phyloP scores from a whole-genome alignment of 1,140 invertebrate genomes.

The Drosophila nigrodunni region DNA sequence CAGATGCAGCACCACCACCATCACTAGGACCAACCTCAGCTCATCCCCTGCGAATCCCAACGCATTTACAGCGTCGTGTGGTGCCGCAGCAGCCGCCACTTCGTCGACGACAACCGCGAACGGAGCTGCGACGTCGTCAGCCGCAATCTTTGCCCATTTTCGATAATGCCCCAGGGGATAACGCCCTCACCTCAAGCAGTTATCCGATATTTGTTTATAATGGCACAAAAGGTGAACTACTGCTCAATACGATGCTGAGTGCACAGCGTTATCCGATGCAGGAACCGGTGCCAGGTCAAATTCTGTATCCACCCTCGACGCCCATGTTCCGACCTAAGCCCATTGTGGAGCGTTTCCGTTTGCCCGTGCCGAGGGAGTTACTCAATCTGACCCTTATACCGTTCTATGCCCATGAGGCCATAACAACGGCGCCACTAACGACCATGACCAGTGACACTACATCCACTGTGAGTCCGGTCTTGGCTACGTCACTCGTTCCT shows the following conservation, averaged over 20 bases:
- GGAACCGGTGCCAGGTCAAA: slow-evolving; percentile 75
- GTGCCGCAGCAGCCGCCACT: slow-evolving; percentile 19
- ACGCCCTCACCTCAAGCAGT: slow-evolving; percentile 22
- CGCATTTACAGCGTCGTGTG: not conserved
- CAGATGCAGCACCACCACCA: not conserved
- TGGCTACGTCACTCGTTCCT: not conserved
- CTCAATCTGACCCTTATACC: slow-evolving; percentile 75
- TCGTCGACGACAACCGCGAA: slow-evolving; percentile 11
- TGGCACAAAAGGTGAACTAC: slow-evolving; percentile 59
- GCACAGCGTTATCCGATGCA: slow-evolving; percentile 73
- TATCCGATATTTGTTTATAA: slow-evolving; percentile 76
- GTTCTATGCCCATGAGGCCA: slow-evolving; percentile 78
- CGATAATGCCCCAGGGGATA: slow-evolving; percentile 69
- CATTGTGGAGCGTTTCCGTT: slow-evolving; percentile 65
- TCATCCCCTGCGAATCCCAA: not conserved
- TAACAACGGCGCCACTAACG: slow-evolving; percentile 25
- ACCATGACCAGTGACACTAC: not conserved
- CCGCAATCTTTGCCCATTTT: slow-evolving; percentile 63
- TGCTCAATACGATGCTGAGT: slow-evolving; percentile 78
- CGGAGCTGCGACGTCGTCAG: slow-evolving; percentile 33
- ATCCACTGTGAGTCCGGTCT: not conserved
- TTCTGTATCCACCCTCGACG: slow-evolving; percentile 70
- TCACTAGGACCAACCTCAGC: too few species aligned
- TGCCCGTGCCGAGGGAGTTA: slow-evolving; percentile 52
- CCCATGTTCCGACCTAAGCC: slow-evolving; percentile 78